Percentiles rank a stretch among this genome's conserved stretches.
phyloP scores from a whole-genome alignment of 2,888 invertebrate genomes.

The Meteorus cinctellus region DNA sequence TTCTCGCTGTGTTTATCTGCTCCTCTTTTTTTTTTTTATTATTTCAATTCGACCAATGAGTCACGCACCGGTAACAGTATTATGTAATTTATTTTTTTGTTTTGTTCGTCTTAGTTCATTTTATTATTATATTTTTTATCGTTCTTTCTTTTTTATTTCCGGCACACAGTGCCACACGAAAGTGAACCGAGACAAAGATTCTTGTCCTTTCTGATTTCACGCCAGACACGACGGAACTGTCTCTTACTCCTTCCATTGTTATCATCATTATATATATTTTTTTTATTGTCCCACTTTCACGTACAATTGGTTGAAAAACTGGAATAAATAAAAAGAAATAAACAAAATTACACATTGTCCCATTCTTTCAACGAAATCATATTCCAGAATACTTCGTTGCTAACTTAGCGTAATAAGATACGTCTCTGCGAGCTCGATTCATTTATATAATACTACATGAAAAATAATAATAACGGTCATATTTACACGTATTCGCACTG shows the following conservation, averaged over 20 bases:
- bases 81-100: slow-evolving; percentile 5
- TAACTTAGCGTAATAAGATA: slow-evolving; percentile 39
- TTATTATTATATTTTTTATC: background rate
- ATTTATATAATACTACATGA: slow-evolving; percentile 15
- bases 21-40: background rate
- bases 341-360: background rate
- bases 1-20: background rate
- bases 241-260: background rate
- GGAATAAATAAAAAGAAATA: background rate
- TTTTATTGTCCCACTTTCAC: slow-evolving; percentile 9
- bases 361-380: background rate
- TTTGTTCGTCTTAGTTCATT: background rate
- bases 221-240: background rate
- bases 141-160: slow-evolving; percentile 21
- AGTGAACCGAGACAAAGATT: slow-evolving; percentile 10
- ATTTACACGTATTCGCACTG: too few relatives aligned
- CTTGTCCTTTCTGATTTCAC: slow-evolving; percentile 18
- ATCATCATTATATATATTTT: slow-evolving; percentile 5
- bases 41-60: slow-evolving; percentile 1
- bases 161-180: background rate
- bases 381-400: background rate
- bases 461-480: too few relatives aligned
- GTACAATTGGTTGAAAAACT: background rate
- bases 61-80: background rate
- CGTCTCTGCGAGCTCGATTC: slow-evolving; percentile 15